These are phyloP conservation scores for Sipha maydis DNA, from an alignment of 2,888 invertebrate genomes.

Conservation along the genomic window DNA sequence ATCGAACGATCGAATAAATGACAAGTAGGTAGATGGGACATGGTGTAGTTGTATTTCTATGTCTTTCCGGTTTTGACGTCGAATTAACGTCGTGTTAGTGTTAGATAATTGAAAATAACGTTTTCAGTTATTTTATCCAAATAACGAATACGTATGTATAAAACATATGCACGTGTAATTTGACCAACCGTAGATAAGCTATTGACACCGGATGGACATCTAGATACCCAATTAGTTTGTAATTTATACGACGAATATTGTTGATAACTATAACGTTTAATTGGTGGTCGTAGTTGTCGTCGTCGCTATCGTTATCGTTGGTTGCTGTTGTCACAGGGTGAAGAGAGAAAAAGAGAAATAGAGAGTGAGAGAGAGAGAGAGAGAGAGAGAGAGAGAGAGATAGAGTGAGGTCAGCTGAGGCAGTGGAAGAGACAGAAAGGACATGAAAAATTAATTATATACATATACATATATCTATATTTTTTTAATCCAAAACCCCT, in stretches of 20 bases:
- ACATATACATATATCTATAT: background rate
- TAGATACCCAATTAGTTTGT: conserved; percentile 44
- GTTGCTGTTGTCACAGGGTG: background rate
- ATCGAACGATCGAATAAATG: conserved; percentile 51
- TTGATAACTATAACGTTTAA: conserved; percentile 47
- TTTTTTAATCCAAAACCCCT: conserved; percentile 14
- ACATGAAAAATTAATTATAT: conserved; percentile 58
- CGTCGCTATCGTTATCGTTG: background rate
- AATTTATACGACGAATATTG: conserved; percentile 55
- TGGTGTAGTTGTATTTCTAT: background rate
- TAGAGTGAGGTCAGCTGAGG: background rate
- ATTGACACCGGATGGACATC: conserved; percentile 57
- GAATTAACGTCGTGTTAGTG: conserved; percentile 51
- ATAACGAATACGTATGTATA: background rate
- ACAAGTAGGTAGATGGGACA: conserved; percentile 20
- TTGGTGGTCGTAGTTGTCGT: conserved; percentile 25
- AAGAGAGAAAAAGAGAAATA: background rate
- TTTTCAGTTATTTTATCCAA: conserved; percentile 37
- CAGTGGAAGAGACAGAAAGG: background rate
- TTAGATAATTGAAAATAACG: conserved; percentile 56
- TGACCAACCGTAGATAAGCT: conserved; percentile 49
- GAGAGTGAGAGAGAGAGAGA: background rate
- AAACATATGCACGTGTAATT: conserved; percentile 2
- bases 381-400: background rate
- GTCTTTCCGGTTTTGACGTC: conserved; percentile 54